Conservation (phyloP, 2,113 vertebrate species). For the Tupaia chinensis region DNA sequence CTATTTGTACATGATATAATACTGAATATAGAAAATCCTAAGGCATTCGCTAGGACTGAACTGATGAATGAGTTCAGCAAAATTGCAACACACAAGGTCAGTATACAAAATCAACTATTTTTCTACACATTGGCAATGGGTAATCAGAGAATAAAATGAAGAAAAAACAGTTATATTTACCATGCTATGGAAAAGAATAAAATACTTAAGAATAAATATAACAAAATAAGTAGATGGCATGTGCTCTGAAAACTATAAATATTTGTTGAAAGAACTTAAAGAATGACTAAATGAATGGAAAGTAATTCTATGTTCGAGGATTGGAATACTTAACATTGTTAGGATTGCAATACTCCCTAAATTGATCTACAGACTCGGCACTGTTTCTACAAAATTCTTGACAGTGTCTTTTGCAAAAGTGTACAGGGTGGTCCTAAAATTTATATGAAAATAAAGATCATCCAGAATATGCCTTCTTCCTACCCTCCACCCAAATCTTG, state of each 20-base stretch:
- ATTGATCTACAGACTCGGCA: background rate
- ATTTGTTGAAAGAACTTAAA: background rate
- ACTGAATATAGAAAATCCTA: background rate
- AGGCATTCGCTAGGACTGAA: background rate
- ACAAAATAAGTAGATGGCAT: background rate
- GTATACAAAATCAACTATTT: background rate
- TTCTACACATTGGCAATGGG: background rate
- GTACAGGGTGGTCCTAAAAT: background rate
- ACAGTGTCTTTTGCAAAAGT: background rate
- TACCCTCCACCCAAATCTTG: background rate
- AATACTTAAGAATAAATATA: background rate
- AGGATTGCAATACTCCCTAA: background rate
- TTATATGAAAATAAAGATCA: constrained; percentile 71
- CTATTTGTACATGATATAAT: background rate
- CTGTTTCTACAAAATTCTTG: background rate
- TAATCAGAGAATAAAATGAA: background rate
- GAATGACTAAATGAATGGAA: background rate
- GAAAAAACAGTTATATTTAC: background rate
- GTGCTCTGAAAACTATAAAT: background rate
- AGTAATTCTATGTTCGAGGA: background rate
- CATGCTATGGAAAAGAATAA: background rate
- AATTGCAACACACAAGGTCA: background rate
- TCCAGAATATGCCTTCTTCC: background rate
- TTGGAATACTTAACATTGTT: background rate
- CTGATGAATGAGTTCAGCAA: background rate